phyloP scores from a whole-genome alignment of 2,888 invertebrate species.

The Agrotis clavis region DNA sequence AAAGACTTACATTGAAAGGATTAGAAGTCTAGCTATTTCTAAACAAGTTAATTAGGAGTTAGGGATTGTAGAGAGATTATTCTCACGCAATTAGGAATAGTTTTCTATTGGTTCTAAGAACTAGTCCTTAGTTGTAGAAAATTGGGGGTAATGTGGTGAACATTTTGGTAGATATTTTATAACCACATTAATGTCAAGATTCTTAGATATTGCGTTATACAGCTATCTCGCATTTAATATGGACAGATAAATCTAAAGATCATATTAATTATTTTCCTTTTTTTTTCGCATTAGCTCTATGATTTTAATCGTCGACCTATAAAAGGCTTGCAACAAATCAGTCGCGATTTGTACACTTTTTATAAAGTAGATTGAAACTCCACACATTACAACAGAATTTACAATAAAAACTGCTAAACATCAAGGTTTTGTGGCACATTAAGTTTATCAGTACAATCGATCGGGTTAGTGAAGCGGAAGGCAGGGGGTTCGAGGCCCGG shows the following conservation, averaged over 20 bases:
- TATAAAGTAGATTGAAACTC: conserved; percentile 21
- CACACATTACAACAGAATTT: conserved; percentile 47
- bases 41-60: conserved; percentile 26
- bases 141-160: conserved; percentile 49
- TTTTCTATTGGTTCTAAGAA: conserved; percentile 48
- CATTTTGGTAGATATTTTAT: conserved; percentile 46
- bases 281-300: background rate
- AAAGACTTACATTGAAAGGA: conserved; percentile 77
- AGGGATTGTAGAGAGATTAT: conserved; percentile 21
- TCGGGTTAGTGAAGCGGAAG: conserved; percentile 68
- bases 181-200: conserved; percentile 40
- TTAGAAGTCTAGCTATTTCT: conserved; percentile 64
- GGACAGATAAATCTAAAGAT: conserved; percentile 15
- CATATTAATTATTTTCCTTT: conserved; percentile 10
- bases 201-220: conserved; percentile 13
- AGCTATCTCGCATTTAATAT: conserved; percentile 16
- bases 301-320: background rate
- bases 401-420: conserved; percentile 69
- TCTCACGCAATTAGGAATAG: conserved; percentile 54
- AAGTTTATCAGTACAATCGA: conserved; percentile 73
- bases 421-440: conserved; percentile 75
- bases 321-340: background rate
- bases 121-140: conserved; percentile 20
- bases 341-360: background rate
- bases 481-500: conserved; percentile 40